Percentiles rank a stretch among this genome's conserved stretches.
Evolutionary conservation across 2,888 invertebrate genomes (phyloP).

Genomic region (Dolomedes plantarius): DNA sequence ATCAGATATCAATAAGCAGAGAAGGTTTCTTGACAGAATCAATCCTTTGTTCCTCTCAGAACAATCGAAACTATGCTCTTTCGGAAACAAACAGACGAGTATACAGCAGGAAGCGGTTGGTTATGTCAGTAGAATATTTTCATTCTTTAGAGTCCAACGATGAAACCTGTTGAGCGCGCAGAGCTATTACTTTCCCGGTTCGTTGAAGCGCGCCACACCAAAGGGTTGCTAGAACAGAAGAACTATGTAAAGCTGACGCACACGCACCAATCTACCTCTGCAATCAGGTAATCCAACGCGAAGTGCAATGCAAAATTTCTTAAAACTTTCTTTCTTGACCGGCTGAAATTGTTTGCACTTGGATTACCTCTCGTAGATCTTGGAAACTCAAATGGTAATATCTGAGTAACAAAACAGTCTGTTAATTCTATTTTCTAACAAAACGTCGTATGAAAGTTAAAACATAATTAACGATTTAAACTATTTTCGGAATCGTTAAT

Average conservation of each 20-base stretch:
- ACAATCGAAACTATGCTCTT: constrained; percentile 12
- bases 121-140: constrained; percentile 9
- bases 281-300: neutral
- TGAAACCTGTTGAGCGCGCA: constrained; percentile 27
- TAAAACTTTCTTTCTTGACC: too few relatives aligned
- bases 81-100: constrained; percentile 14
- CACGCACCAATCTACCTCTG: neutral
- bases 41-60: constrained; percentile 23
- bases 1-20: neutral
- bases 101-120: constrained; percentile 22
- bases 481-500: too few relatives aligned
- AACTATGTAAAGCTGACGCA: constrained; percentile 7
- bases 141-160: constrained; percentile 5
- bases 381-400: too few relatives aligned
- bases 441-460: too few relatives aligned
- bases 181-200: constrained; percentile 19
- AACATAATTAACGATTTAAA: too few relatives aligned
- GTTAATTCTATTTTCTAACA: too few relatives aligned
- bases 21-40: constrained; percentile 17
- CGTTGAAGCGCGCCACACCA: constrained; percentile 21
- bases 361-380: too few relatives aligned
- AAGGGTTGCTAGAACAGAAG: constrained; percentile 22
- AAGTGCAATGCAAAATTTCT: too few relatives aligned
- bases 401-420: too few relatives aligned
- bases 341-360: too few relatives aligned